Evolutionary conservation across 2,113 vertebrate species (phyloP).

Genomic region (Turdus rufiventris): DNA sequence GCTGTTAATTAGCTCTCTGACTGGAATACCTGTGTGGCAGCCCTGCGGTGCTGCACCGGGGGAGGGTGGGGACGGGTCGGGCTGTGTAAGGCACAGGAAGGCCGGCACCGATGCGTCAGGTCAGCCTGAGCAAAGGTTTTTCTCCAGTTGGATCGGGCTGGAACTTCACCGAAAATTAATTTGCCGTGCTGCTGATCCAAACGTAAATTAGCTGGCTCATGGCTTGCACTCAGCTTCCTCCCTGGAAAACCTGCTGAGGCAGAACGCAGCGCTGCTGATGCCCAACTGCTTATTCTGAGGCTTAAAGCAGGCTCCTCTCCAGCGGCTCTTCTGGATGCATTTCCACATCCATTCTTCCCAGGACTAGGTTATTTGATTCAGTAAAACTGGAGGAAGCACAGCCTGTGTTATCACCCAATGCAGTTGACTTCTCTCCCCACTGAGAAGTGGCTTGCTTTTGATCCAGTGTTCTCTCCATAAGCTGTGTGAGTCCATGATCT

Average conservation of each 20-base stretch:
- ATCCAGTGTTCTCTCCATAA: neutral
- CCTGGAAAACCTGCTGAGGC: neutral
- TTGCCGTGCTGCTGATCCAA: neutral
- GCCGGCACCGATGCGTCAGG: neutral
- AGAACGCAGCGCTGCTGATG: neutral
- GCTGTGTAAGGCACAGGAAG: neutral
- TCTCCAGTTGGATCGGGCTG: neutral
- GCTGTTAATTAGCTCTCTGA: neutral
- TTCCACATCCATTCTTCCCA: neutral
- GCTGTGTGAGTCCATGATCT: neutral
- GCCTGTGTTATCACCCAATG: neutral
- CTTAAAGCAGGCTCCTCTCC: neutral
- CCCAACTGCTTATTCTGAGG: neutral
- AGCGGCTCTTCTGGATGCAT: neutral
- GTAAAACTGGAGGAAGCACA: neutral
- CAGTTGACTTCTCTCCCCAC: neutral
- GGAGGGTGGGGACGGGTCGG: neutral
- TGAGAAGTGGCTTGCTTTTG: neutral
- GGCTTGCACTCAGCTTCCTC: neutral
- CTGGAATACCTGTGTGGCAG: neutral
- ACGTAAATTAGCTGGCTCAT: neutral
- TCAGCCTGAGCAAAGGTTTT: constrained; percentile 8
- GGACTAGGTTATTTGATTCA: neutral
- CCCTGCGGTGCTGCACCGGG: neutral
- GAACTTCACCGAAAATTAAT: neutral